These are phyloP conservation scores for Danio albolineatus DNA, from an alignment of 2,797 vertebrate species.

Conservation along the genomic window DNA sequence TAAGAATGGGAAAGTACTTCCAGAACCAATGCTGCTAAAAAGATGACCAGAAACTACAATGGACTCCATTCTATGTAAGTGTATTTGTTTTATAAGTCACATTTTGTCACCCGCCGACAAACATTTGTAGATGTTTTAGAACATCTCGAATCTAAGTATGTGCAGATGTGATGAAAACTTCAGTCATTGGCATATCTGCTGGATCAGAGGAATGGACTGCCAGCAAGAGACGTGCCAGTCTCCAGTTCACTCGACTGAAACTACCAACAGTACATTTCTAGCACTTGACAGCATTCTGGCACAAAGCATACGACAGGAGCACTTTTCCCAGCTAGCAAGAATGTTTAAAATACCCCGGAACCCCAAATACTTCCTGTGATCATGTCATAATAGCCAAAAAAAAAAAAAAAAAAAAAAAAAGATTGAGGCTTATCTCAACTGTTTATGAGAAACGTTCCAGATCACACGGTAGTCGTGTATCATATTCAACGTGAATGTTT, in stretches of 20 bases:
- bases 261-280: constrained; percentile 21
- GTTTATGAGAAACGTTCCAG: constrained; percentile 13
- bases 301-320: not conserved
- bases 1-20: no score
- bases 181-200: constrained; percentile 30
- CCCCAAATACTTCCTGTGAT: constrained; percentile 10
- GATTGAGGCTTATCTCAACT: constrained; percentile 5
- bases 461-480: constrained; percentile 1
- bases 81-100: not conserved
- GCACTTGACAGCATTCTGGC: constrained; percentile 33
- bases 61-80: not conserved
- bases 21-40: no score
- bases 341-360: constrained; percentile 28
- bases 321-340: not conserved
- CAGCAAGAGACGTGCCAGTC: constrained; percentile 1
- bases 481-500: constrained; percentile 26
- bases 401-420: constrained; percentile 8
- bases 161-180: constrained; percentile 54
- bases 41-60: no score
- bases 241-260: not conserved
- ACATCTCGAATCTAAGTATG: constrained; percentile 20
- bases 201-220: not conserved
- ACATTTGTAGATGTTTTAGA: constrained; percentile 26
- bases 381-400: constrained; percentile 27
- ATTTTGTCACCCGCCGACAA: constrained; percentile 1